Conservation (phyloP, 2,888 invertebrate genomes). For the Hanleya hanleyi region DNA sequence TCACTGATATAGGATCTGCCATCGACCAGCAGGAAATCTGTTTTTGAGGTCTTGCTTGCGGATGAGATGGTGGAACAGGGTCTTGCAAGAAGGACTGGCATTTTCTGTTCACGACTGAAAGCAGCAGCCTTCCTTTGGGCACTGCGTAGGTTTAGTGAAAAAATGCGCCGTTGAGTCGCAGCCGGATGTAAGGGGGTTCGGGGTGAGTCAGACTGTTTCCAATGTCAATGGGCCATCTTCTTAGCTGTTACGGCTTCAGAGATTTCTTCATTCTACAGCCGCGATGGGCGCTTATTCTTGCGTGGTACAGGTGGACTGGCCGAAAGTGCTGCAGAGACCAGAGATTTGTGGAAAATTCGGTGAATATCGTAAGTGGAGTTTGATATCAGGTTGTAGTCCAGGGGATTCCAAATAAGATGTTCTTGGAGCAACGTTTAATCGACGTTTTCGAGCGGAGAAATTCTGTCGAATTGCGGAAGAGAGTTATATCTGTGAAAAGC, state of each 20-base stretch:
- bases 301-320: too few species aligned
- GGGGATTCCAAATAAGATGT: not conserved
- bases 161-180: not conserved
- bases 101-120: not conserved
- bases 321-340: too few species aligned
- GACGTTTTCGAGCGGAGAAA: too few species aligned
- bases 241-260: not conserved
- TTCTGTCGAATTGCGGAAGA: too few species aligned
- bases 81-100: not conserved
- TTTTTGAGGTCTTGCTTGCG: not conserved
- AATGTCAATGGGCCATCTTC: not conserved
- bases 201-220: not conserved
- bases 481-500: too few species aligned
- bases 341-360: too few species aligned
- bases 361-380: not conserved
- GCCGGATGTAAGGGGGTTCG: not conserved
- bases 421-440: too few species aligned
- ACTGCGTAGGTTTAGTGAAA: not conserved
- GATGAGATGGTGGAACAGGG: not conserved
- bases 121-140: not conserved
- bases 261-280: not conserved
- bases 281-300: not conserved
- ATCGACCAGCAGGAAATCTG: not conserved
- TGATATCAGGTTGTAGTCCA: not conserved
- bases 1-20: not conserved